Conservation (phyloP, 2,113 vertebrate genomes). For the Litocranius walleri region DNA sequence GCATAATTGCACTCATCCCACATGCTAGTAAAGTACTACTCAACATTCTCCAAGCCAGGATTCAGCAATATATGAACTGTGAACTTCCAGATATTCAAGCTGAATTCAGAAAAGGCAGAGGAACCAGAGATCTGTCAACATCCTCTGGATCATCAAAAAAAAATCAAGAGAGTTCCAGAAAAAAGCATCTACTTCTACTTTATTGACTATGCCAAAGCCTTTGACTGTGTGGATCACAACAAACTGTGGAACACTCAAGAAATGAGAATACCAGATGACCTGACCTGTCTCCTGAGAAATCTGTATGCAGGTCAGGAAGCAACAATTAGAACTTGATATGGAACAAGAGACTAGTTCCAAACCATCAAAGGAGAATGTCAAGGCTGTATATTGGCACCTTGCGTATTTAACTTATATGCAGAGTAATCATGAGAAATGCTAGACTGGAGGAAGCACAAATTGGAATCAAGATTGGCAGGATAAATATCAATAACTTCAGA, state of each 20-base stretch:
- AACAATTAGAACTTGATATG: background rate
- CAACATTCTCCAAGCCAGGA: background rate
- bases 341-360: background rate
- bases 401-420: background rate
- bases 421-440: background rate
- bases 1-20: background rate
- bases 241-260: background rate
- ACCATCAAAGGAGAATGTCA: rapidly evolving
- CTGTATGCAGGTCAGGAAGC: background rate
- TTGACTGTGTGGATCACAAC: background rate
- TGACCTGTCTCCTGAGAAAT: background rate
- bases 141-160: rapidly evolving
- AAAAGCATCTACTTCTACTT: background rate
- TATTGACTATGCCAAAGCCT: background rate
- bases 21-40: background rate
- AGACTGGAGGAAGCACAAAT: background rate
- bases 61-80: rapidly evolving
- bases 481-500: background rate
- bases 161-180: background rate
- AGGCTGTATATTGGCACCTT: background rate
- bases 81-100: background rate
- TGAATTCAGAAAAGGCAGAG: background rate
- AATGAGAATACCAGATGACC: background rate
- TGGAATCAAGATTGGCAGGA: background rate
- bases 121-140: background rate